A percentile compares a stretch with the other conserved stretches of the same genome.
These are phyloP conservation scores for Anableps anableps DNA, from an alignment of 2,797 vertebrate species.

Conservation along the genomic window DNA sequence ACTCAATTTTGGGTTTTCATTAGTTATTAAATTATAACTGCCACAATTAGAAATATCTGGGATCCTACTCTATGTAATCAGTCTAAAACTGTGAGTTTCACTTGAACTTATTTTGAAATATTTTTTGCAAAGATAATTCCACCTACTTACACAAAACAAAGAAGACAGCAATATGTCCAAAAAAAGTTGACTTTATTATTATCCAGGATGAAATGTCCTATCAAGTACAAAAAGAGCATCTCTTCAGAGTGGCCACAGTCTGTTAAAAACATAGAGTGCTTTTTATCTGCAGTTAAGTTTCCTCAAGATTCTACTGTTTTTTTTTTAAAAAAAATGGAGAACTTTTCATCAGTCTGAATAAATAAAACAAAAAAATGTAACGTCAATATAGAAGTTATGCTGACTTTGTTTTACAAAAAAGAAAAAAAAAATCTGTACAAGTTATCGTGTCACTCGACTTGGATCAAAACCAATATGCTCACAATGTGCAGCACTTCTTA, in stretches of 20 bases:
- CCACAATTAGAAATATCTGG: neutral
- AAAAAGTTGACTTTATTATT: conserved; percentile 94
- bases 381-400: conserved; percentile 79
- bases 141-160: neutral
- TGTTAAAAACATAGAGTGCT: conserved; percentile 90
- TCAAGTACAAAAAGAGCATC: conserved; percentile 93
- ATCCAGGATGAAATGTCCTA: conserved; percentile 90
- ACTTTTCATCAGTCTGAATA: conserved; percentile 82
- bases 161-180: conserved; percentile 84
- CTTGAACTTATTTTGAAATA: neutral
- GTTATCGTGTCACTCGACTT: conserved; percentile 54
- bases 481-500: conserved; percentile 89
- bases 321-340: conserved; percentile 61
- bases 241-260: conserved; percentile 89
- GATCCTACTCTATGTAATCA: neutral
- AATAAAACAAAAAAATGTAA: conserved; percentile 88
- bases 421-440: conserved; percentile 58
- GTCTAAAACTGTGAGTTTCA: neutral
- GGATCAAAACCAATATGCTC: conserved; percentile 83
- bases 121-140: neutral
- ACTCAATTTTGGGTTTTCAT: neutral
- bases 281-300: conserved; percentile 75
- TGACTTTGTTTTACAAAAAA: conserved; percentile 77
- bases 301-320: conserved; percentile 59
- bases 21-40: neutral